Evolutionary conservation across 2,888 invertebrate genomes (phyloP), one percentile per base, ranked within the genome.

Genomic region (Synanthedon vespiformis): DNA sequence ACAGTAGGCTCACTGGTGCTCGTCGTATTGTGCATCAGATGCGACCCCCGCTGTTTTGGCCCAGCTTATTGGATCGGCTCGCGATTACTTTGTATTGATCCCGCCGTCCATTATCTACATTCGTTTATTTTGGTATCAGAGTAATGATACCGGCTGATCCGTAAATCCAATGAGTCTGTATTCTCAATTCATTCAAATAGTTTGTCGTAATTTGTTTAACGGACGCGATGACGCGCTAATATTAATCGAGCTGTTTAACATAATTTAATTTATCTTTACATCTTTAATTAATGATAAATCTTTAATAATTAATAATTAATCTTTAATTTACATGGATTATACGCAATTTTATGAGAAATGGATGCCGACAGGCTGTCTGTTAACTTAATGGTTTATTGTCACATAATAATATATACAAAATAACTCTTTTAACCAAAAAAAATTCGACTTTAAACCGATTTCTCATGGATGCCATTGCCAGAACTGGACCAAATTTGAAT

Each of bases 21-120:
- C 13, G 44, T 13, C 11, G 14, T 44, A 44, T 44, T 44, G 44
- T 12, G 12, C 71, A 71, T 72, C 72, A 69, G 74, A 68, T 68
- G 72, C 78, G 81, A 74, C 76, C 80, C 84, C 86, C 77, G 80
- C 79, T 79, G 82, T 80, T 83, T 82, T 77, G 82, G 79, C 77
- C 70, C 68, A 76, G 86, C 82, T 86, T 86, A 87, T 86, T 86
- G 86, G 86, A 84, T 85, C 82, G 79, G 80, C 69, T 79, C 72
- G 82, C 86, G 85, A 87, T 86, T 85, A 86, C 86, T 84, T 83
- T 81, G 84, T 86, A 87, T 87, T 84, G 86, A 86, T 87, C 82
- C 80, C 73, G 74, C 69, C 77, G 82, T 84, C 83, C 83, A 84
- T 86, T 85, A 86, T 84, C 82, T 80, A 81, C 76, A 78, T 83